Evolutionary conservation across 2,888 invertebrate species (phyloP).

Genomic region (Eupeodes latifasciatus): DNA sequence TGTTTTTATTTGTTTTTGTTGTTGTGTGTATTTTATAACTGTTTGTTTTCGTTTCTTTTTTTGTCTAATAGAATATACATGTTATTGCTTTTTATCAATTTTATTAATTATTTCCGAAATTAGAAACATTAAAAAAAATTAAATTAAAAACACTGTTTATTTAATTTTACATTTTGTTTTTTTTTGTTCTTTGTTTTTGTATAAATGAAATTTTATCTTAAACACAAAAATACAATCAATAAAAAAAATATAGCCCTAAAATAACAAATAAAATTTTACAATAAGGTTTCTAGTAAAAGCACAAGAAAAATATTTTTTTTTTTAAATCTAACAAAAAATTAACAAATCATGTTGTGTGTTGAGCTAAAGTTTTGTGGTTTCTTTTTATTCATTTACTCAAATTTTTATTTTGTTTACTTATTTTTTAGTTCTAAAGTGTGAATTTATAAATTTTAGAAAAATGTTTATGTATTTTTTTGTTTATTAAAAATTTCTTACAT

Average conservation of each 20-base stretch:
- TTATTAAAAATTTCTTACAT: conserved; percentile 31
- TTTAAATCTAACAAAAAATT: not conserved
- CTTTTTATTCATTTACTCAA: not conserved
- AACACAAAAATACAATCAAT: not conserved
- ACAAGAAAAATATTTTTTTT: not conserved
- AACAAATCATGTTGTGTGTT: conserved; percentile 8
- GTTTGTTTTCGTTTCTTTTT: not conserved
- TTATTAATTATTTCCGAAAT: not conserved
- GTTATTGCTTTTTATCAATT: not conserved
- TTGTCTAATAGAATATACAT: conserved; percentile 6
- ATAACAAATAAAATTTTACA: conserved; percentile 21
- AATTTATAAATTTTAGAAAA: conserved; percentile 36
- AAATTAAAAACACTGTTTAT: conserved; percentile 15
- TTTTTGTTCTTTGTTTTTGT: conserved; percentile 21
- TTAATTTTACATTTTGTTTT: conserved; percentile 21
- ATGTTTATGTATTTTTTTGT: conserved; percentile 19
- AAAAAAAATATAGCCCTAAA: not conserved
- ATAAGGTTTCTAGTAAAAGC: conserved; percentile 10
- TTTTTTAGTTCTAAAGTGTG: conserved; percentile 33
- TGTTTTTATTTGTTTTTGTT: not conserved
- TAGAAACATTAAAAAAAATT: conserved; percentile 34
- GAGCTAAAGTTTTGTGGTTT: not conserved
- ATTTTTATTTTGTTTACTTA: conserved; percentile 23
- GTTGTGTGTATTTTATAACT: conserved; percentile 1
- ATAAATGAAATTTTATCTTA: not conserved